These are phyloP conservation scores for Agonopterix heracliana DNA, from an alignment of 2,888 invertebrate species.

Conservation along the genomic window DNA sequence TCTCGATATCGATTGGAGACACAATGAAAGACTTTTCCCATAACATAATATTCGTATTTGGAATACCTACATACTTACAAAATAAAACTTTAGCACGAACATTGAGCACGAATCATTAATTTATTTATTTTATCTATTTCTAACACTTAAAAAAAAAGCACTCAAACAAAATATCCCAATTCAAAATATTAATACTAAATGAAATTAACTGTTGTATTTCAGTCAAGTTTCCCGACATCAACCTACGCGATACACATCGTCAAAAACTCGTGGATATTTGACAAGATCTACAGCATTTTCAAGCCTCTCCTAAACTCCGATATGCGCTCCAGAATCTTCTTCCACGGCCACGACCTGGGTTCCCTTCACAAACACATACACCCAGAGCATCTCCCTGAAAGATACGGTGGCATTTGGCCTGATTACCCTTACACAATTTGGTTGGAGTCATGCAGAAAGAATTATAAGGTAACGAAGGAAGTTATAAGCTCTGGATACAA, in stretches of 20 bases:
- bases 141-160: too few species aligned
- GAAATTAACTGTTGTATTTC: constrained; percentile 9
- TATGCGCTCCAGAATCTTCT: constrained; percentile 80
- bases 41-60: too few species aligned
- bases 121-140: too few species aligned
- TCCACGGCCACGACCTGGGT: constrained; percentile 83
- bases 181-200: neutral
- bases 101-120: too few species aligned
- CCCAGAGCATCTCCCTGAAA: constrained; percentile 82
- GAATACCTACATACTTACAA: too few species aligned
- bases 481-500: constrained; percentile 79
- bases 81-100: too few species aligned
- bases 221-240: constrained; percentile 84
- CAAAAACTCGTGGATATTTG: constrained; percentile 89
- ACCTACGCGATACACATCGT: constrained; percentile 86
- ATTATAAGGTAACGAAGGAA: constrained; percentile 77
- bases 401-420: constrained; percentile 81
- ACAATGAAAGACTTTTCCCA: too few species aligned
- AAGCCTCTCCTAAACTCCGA: constrained; percentile 82
- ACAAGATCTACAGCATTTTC: constrained; percentile 85
- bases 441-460: constrained; percentile 78
- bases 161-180: neutral
- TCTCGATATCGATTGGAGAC: too few species aligned
- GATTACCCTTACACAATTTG: constrained; percentile 85
- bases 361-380: constrained; percentile 85